Base-by-base conservation (phyloP, 1,140 invertebrate genomes). In the Subanguina moxae region DNA sequence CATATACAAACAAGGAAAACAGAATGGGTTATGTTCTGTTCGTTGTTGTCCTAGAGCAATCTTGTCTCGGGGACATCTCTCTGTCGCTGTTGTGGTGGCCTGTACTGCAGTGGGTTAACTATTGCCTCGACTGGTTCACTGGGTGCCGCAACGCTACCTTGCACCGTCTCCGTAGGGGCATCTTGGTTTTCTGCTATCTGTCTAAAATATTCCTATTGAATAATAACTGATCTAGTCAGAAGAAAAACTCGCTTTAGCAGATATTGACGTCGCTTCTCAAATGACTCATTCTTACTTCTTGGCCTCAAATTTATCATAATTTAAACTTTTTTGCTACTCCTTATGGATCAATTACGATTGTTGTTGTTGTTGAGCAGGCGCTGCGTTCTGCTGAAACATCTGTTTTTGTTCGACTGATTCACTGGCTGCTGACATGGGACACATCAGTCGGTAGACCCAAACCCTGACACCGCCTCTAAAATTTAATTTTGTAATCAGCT, bases 371-470 rank as follows among this genome's bases (percentile, higher is more conserved):
- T 64, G 67, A 46, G 17, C 38, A 43, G 68, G 23, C n/a, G 66
- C n/a, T 17, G 25, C 1, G 58, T 30, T 61, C 13, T 61, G 58
- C 13, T 21, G 58, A 61, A 21, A 21, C 19, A 61, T 23, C 61
- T 38, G 42, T 9, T 64, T 66, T 66, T 27, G 25, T 15, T 27
- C 57, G 62, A 65, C 30, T 21, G 19, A 8, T 30, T 43, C 27
- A 38, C 5, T 43, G 58, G 21, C 3, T 76, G 71, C 23, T 30
- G 15, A 28, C 15, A 27, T 32, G 48, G 74, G 64, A 66, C 79
- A 81, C 64, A 82, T 76, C 30, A 82, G 76, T 42, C 80, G 59
- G 68, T 82, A 77, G 1, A 82, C 80, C 80, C 80, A 82, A 23
- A 82, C 69, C 46, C 80, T 78, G 19, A 82, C 73, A 38, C 80